Conservation (phyloP, 2,113 vertebrate genomes). For the Circaetus cinerascens region DNA sequence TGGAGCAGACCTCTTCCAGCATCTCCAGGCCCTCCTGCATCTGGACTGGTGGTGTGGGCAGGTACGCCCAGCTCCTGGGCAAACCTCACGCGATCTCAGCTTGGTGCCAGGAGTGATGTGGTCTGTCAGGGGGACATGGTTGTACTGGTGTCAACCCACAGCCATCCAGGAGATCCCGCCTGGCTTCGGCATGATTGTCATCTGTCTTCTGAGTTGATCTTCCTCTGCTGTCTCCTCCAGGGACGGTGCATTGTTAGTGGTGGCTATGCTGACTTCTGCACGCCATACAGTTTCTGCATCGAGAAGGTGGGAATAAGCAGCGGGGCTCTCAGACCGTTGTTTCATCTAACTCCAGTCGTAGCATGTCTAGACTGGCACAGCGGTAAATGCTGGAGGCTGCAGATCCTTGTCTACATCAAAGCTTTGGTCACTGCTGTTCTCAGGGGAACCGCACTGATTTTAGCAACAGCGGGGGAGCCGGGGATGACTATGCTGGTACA, state of each 20-base stretch:
- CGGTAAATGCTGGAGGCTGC: not conserved
- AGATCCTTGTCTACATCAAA: not conserved
- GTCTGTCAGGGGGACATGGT: not conserved
- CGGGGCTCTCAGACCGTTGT: not conserved
- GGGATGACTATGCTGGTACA: not conserved
- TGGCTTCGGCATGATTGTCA: accelerated
- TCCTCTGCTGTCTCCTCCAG: not conserved
- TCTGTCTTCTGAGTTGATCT: not conserved
- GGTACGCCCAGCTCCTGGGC: accelerated
- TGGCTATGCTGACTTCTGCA: not conserved
- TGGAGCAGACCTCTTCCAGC: not conserved
- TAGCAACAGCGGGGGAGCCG: not conserved
- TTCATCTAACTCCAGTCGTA: not conserved
- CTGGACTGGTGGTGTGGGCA: not conserved
- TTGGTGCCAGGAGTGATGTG: not conserved
- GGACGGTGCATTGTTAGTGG: accelerated
- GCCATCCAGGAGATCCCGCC: not conserved
- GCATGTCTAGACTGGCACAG: not conserved
- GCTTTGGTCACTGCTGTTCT: not conserved
- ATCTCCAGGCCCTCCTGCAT: not conserved
- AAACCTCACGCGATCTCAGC: not conserved
- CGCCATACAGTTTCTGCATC: accelerated
- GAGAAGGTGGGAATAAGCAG: not conserved
- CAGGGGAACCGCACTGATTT: not conserved
- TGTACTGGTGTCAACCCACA: not conserved